These are phyloP conservation scores for Todus mexicanus DNA, from an alignment of 2,797 vertebrate species.

Conservation along the genomic window DNA sequence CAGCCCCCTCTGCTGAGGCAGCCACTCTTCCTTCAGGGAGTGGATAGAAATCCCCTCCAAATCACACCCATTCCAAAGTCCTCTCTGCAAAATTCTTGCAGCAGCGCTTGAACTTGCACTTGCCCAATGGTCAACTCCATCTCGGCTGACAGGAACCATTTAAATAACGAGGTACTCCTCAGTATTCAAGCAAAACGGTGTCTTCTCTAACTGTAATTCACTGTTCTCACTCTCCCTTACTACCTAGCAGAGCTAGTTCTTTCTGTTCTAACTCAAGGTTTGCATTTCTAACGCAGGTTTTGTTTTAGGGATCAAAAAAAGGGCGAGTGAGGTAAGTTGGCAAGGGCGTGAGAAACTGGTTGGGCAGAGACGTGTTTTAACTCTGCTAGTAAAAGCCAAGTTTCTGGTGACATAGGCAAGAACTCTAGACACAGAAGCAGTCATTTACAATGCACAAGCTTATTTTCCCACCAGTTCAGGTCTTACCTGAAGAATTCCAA, in stretches of 20 bases:
- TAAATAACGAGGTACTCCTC: neutral
- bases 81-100: neutral
- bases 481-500: conserved; percentile 96
- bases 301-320: neutral
- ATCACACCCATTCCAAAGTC: neutral
- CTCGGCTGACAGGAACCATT: neutral
- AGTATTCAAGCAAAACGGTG: neutral
- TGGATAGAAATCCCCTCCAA: neutral
- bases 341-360: neutral
- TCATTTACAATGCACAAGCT: conserved; percentile 26
- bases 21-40: neutral
- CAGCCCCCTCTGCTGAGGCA: neutral
- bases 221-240: neutral
- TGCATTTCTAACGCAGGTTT: neutral
- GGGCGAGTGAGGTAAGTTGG: neutral
- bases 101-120: neutral
- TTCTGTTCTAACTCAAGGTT: neutral
- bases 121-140: neutral
- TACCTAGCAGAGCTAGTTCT: neutral
- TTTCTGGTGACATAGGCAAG: neutral
- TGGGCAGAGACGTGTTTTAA: neutral
- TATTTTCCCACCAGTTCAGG: neutral
- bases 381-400: neutral
- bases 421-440: conserved; percentile 12
- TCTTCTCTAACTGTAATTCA: neutral